A percentile compares a stretch with the other conserved stretches of the same genome.
These are phyloP conservation scores for Lepisosteus oculatus DNA, from an alignment of 2,113 vertebrate species.

Conservation along the genomic window DNA sequence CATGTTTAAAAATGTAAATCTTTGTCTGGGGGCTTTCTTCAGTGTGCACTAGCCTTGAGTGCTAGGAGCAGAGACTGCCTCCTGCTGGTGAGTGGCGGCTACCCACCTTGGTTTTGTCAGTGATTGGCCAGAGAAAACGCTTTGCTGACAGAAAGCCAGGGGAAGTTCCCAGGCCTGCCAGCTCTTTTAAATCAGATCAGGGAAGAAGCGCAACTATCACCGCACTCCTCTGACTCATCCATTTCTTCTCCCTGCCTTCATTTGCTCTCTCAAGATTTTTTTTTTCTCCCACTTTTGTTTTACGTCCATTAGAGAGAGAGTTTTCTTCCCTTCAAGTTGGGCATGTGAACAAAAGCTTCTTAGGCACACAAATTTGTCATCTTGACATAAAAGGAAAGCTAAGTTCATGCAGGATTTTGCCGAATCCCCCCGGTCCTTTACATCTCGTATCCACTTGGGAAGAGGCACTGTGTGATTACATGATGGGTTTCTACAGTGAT, in stretches of 20 bases:
- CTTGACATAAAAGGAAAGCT: too few relatives aligned
- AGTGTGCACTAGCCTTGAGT: conserved; percentile 32
- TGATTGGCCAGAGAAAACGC: conserved; percentile 64
- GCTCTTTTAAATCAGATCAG: conserved; percentile 69
- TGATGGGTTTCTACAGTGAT: too few relatives aligned
- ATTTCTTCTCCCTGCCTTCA: conserved; percentile 24
- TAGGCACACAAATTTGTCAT: too few relatives aligned
- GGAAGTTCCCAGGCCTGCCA: conserved; percentile 74
- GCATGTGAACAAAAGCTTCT: too few relatives aligned
- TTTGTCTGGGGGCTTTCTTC: conserved; percentile 39
- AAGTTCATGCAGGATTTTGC: too few relatives aligned
- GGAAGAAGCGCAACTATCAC: conserved; percentile 41
- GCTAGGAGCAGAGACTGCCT: conserved; percentile 56
- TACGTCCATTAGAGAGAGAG: too few relatives aligned
- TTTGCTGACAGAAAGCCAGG: conserved; percentile 68
- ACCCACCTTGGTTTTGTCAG: conserved; percentile 50
- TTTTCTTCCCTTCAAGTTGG: too few relatives aligned
- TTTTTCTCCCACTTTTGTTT: background rate
- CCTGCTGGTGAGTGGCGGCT: conserved; percentile 71
- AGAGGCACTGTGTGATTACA: too few relatives aligned
- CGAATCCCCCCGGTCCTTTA: too few relatives aligned
- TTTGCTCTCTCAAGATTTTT: background rate
- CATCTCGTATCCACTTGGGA: too few relatives aligned
- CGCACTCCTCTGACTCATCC: conserved; percentile 32
- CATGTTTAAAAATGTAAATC: conserved; percentile 58